These are phyloP conservation scores for Spea bombifrons DNA, from an alignment of 2,113 vertebrate genomes.

Conservation along the genomic window DNA sequence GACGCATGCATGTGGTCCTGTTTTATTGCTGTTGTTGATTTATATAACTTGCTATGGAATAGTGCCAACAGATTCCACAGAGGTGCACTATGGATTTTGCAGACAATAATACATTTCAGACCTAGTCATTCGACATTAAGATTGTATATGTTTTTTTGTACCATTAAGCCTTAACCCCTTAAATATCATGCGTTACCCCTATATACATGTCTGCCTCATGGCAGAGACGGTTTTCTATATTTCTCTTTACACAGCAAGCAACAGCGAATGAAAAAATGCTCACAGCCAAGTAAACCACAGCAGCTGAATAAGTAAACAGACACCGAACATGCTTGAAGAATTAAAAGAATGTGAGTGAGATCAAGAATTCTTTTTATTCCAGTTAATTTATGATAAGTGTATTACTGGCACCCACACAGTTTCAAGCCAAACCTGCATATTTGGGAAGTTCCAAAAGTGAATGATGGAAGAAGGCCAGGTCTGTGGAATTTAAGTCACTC, in stretches of 20 bases:
- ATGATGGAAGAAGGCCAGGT: slow-evolving; percentile 43
- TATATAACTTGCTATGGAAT: too few species aligned
- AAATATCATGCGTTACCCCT: too few species aligned
- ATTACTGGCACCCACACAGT: slow-evolving; percentile 47
- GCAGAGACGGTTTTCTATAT: not conserved
- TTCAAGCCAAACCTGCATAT: slow-evolving; percentile 29
- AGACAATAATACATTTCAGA: too few species aligned
- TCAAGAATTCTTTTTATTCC: slow-evolving; percentile 48
- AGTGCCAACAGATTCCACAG: too few species aligned
- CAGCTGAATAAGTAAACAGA: slow-evolving; percentile 44
- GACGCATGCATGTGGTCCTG: too few species aligned
- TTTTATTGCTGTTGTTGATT: too few species aligned
- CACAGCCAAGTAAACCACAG: slow-evolving; percentile 28
- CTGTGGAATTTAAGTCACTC: slow-evolving; percentile 39
- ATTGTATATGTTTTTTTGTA: too few species aligned
- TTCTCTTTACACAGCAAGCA: not conserved
- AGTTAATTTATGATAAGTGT: slow-evolving; percentile 42
- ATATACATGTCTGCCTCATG: not conserved
- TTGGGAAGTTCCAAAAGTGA: slow-evolving; percentile 19
- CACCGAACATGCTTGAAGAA: slow-evolving; percentile 44
- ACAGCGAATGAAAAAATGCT: not conserved
- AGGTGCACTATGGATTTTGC: too few species aligned
- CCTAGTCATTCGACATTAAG: too few species aligned
- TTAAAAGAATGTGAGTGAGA: slow-evolving; percentile 51
- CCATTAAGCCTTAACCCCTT: too few species aligned